A percentile compares a stretch with the other conserved stretches of the same genome.
Evolutionary conservation across 1,140 invertebrate genomes (phyloP).

Genomic region (Pristionchus pacificus): DNA sequence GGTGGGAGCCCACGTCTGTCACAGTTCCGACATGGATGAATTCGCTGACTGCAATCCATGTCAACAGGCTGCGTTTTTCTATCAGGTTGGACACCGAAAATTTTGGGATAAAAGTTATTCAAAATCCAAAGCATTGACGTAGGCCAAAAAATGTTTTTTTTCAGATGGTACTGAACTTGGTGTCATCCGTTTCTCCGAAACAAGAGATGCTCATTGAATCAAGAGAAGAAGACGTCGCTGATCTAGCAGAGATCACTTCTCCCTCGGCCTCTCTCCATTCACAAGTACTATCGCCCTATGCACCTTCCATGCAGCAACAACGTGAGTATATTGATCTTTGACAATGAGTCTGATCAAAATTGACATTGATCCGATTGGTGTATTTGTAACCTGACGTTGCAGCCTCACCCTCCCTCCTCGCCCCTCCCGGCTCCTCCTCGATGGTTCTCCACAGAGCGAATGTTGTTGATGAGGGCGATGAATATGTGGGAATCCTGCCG

Average conservation of each 20-base stretch:
- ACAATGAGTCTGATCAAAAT: too few relatives aligned
- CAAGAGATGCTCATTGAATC: constrained; percentile 26
- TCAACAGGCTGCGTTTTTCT: constrained; percentile 85
- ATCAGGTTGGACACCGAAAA: constrained; percentile 71
- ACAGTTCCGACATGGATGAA: constrained; percentile 58
- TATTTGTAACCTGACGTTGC: background rate
- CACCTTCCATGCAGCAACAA: background rate
- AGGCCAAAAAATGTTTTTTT: background rate
- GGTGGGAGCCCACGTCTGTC: constrained; percentile 72
- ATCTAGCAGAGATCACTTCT: constrained; percentile 8
- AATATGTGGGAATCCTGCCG: constrained; percentile 76
- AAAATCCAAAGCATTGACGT: background rate
- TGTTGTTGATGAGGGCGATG: constrained; percentile 73
- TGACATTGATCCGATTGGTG: too few relatives aligned
- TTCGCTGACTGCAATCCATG: constrained; percentile 78
- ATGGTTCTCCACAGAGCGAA: constrained; percentile 66
- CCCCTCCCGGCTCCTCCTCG: constrained; percentile 15
- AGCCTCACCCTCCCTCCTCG: background rate
- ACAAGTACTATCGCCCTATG: background rate
- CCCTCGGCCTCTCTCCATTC: background rate
- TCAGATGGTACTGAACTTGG: constrained; percentile 35
- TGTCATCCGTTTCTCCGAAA: constrained; percentile 21
- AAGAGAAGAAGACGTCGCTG: constrained; percentile 22
- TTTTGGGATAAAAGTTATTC: too few relatives aligned
- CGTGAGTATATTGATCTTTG: background rate